Evolutionary conservation across 2,888 invertebrate genomes (phyloP).

Genomic region (Tholera decimalis): DNA sequence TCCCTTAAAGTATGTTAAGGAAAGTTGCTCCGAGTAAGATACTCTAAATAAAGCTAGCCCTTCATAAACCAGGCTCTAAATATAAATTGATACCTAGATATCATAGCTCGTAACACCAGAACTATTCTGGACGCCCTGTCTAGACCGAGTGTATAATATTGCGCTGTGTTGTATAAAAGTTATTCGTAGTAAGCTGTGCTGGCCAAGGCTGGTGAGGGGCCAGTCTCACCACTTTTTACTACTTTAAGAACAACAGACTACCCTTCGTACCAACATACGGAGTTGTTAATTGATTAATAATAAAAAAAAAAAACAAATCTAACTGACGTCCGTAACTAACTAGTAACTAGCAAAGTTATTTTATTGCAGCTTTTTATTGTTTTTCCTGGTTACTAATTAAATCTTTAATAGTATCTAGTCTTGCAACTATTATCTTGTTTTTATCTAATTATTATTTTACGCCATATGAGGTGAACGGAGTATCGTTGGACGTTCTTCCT

Average conservation of each 20-base stretch:
- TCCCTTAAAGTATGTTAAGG: too few relatives aligned
- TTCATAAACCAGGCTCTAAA: too few relatives aligned
- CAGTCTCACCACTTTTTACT: not conserved
- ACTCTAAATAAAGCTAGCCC: not conserved
- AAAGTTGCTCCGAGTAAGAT: not conserved
- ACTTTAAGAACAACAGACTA: not conserved
- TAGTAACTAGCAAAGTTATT: conserved; percentile 30
- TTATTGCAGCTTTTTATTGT: conserved; percentile 22
- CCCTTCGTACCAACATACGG: not conserved
- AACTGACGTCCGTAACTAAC: conserved; percentile 20
- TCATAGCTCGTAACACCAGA: not conserved
- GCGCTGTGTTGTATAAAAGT: not conserved
- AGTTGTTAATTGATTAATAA: conserved; percentile 14
- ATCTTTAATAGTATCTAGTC: not conserved
- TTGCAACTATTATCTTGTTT: conserved; percentile 7
- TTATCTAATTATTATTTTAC: conserved; percentile 27
- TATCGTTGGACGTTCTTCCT: conserved; percentile 3
- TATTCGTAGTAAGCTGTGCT: not conserved
- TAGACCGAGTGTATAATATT: not conserved
- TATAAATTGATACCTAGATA: not conserved
- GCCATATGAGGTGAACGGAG: conserved; percentile 2
- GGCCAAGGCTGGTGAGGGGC: not conserved
- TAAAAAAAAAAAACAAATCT: conserved; percentile 12
- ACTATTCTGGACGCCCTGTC: conserved; percentile 5
- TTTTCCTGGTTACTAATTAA: conserved; percentile 22